Base-by-base conservation (phyloP, 2,888 invertebrate species). In the Ellobium chinense region DNA sequence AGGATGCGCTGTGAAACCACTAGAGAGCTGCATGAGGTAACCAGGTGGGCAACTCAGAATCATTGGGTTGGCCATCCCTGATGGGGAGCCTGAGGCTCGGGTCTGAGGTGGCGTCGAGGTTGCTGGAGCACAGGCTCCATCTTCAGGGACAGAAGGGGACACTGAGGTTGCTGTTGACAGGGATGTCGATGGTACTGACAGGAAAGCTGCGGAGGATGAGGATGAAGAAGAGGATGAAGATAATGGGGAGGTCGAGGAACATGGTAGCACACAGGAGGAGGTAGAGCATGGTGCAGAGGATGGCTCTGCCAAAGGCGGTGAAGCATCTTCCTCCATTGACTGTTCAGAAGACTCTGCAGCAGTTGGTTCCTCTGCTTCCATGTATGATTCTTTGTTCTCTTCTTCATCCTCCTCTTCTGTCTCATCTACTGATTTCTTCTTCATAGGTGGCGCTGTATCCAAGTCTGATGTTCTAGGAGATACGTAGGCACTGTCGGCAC, bases 401-500 rank as follows among this genome's bases (percentile, higher is more conserved):
- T 27, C 27, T 2, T 24, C 37, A 3, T 39, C 66, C 29, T 60
- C 58, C 29, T 68, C 62, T 39, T 65, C 74, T 56, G 58, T 29
- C 65, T 78, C 18, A 21, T n/a, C 12, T 1, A 37, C 39, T 39
- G 81, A 80, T 78, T 78, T 79, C 29, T 68, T 80, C 79, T 70
- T 65, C 58, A 34, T 27, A 75, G 74, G 68, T 69, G 78, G 34
- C 39, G 76, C 72, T 73, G 83, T 81, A 66, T 73, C 81, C 75
- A 70, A 31, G 24, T 80, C 80, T 39, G 74, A 80, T 18, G 74
- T 80, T 36, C 83, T 79, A 56, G 83, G 83, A n/a, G 85, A 83
- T 14, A 81, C 83, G 69, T 87, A 88, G 1, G 88, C 88, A 78
- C 88, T 88, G 74, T 88, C 88, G 4, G 82, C 79, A 76, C 86